These are phyloP conservation scores for Steinernema carpocapsae DNA, from an alignment of 2,888 invertebrate genomes.

Conservation along the genomic window DNA sequence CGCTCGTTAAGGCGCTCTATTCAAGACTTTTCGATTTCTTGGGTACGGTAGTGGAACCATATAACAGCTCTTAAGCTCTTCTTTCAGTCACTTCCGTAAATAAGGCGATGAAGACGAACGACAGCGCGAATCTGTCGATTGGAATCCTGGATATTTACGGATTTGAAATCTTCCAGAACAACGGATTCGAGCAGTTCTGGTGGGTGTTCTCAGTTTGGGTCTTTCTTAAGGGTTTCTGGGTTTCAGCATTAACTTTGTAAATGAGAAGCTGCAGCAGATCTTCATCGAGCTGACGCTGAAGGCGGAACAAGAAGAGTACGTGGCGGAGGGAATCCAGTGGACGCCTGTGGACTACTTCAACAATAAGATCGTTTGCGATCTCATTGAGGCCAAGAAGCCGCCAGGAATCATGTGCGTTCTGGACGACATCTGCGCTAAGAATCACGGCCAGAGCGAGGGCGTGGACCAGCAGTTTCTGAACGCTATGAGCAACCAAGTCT, in stretches of 20 bases:
- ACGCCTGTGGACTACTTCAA: slow-evolving; percentile 78
- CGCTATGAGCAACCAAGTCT: slow-evolving; percentile 74
- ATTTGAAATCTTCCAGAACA: slow-evolving; percentile 77
- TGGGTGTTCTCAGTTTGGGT: slow-evolving; percentile 36
- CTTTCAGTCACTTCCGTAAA: slow-evolving; percentile 74
- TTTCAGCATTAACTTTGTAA: slow-evolving; percentile 77
- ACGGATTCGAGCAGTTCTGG: slow-evolving; percentile 78
- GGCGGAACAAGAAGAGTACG: slow-evolving; percentile 78
- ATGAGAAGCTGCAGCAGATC: slow-evolving; percentile 79
- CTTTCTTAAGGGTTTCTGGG: not conserved
- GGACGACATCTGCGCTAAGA: slow-evolving; percentile 78
- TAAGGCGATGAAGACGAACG: slow-evolving; percentile 73
- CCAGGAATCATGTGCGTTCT: slow-evolving; percentile 75
- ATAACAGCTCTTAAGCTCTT: slow-evolving; percentile 39
- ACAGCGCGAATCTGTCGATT: slow-evolving; percentile 70
- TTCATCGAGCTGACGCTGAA: slow-evolving; percentile 78
- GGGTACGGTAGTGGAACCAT: slow-evolving; percentile 67
- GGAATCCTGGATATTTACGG: slow-evolving; percentile 79
- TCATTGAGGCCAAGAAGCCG: slow-evolving; percentile 75
- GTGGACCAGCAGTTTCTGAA: slow-evolving; percentile 73
- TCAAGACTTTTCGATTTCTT: slow-evolving; percentile 76
- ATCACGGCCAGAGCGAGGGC: slow-evolving; percentile 76
- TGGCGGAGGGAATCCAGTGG: slow-evolving; percentile 77
- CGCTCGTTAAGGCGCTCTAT: slow-evolving; percentile 76
- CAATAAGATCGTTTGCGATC: slow-evolving; percentile 77